Base-by-base conservation (phyloP, 2,888 invertebrate species). In the Linhomoeus sp. region DNA sequence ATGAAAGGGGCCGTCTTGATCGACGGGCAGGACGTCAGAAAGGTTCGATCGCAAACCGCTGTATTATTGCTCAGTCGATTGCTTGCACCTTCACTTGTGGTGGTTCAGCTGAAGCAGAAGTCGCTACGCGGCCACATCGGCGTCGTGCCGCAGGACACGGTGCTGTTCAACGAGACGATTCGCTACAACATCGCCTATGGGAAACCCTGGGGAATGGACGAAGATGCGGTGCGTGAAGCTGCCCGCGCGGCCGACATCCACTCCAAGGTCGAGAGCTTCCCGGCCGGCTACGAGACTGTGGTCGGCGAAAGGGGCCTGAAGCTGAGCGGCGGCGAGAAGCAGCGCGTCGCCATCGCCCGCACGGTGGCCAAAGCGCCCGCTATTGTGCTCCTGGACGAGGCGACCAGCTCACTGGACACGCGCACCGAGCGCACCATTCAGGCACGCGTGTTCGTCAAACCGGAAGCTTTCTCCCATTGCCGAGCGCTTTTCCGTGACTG, bases 271-370 rank as follows among this genome's bases (percentile, higher is more conserved):
- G 69, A 83, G 1, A 75, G 78, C n/a, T 90, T 94, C 68, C 86
- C 90, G 1, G 82, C 85, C 52, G 68, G 64, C 46, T 70, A 70
- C 56, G 64, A 66, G 2, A 70, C 70, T n/a, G 51, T 67, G 48
- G 70, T 94, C 22, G 94, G 94, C 7, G 94, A 94, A 68, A 73
- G 94, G 62, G 94, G 94, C 5, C 69, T 94, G 49, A 78, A 88
- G 52, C 71, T 94, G 50, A 90, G 90, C 64, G 94, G 94, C 1
- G 94, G 94, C 1, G 94, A 94, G 66, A 94, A 97, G 62, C 94
- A 97, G 66, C 74, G 92, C 54, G 85, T 94, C 48, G 94, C 92
- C 1, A 94, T 94, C 53, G 94, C 94, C 0, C 72, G 94, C 52
- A 92, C 92, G 0, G 73, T 97, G 24, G 73, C 97, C 24, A 94